phyloP scores from a whole-genome alignment of 2,797 vertebrate species.

The Allochrocebus solatus region DNA sequence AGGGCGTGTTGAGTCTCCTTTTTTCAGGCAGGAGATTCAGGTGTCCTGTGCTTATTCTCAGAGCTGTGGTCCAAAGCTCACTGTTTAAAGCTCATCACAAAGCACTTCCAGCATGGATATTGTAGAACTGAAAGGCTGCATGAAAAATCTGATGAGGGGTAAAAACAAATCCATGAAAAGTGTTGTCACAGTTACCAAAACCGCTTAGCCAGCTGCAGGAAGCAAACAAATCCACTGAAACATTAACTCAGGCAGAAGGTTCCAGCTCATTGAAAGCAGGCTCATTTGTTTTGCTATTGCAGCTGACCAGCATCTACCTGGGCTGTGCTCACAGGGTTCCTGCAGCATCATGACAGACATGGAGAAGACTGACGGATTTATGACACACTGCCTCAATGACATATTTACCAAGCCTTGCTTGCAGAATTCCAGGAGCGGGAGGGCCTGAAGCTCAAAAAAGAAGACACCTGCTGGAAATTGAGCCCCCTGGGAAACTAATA shows the following conservation, averaged over 20 bases:
- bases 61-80: neutral
- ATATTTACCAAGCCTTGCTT: conserved; percentile 20
- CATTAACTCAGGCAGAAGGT: conserved; percentile 43
- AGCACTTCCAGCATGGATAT: neutral
- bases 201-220: conserved; percentile 66
- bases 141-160: neutral
- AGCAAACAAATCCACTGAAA: conserved; percentile 63
- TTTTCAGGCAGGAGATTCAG: neutral
- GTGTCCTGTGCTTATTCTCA: neutral
- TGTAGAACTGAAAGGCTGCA: neutral
- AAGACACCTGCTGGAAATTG: neutral
- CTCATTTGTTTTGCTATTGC: conserved; percentile 41
- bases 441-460: neutral
- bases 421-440: neutral
- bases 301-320: conserved; percentile 41
- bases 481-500: neutral
- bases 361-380: conserved; percentile 58
- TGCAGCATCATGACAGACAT: neutral
- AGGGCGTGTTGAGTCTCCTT: neutral
- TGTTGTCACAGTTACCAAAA: conserved; percentile 53
- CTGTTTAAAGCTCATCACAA: neutral
- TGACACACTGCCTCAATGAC: neutral
- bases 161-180: conserved; percentile 36
- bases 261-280: conserved; percentile 60
- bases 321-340: conserved; percentile 23